Evolutionary conservation across 2,113 vertebrate genomes (phyloP).

Genomic region (Carettochelys insculpta): DNA sequence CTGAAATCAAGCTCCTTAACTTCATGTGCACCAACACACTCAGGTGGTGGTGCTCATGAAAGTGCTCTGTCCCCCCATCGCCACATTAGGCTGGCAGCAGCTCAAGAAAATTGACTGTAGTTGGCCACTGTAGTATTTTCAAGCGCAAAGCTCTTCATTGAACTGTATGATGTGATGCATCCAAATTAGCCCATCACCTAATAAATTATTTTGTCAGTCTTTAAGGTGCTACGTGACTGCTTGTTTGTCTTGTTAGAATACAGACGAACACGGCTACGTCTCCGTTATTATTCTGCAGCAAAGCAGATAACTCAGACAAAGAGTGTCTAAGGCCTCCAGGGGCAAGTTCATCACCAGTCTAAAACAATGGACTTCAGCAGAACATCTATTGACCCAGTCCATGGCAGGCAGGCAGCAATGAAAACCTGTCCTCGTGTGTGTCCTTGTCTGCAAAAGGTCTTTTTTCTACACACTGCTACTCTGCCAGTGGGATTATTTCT

Average conservation of each 20-base stretch:
- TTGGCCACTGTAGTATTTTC: neutral
- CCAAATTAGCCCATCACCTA: neutral
- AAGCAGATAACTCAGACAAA: neutral
- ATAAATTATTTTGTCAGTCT: no score
- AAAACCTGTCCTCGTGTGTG: fast-evolving
- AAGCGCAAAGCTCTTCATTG: neutral
- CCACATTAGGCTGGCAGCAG: neutral
- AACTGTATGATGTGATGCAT: neutral
- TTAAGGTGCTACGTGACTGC: no score
- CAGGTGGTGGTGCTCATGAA: neutral
- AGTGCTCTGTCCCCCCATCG: no score
- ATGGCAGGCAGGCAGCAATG: neutral
- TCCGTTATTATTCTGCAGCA: neutral
- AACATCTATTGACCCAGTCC: neutral
- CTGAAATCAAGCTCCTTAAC: neutral
- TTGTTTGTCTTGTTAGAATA: no score
- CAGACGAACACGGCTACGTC: no score
- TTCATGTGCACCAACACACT: neutral
- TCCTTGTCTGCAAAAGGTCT: neutral
- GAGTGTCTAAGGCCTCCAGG: neutral
- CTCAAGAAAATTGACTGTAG: neutral
- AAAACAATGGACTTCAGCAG: neutral
- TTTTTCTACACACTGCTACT: neutral
- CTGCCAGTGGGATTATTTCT: fast-evolving
- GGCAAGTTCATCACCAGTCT: neutral